Evolutionary conservation across 2,797 vertebrate species (phyloP).

Genomic region (Tenualosa ilisha): DNA sequence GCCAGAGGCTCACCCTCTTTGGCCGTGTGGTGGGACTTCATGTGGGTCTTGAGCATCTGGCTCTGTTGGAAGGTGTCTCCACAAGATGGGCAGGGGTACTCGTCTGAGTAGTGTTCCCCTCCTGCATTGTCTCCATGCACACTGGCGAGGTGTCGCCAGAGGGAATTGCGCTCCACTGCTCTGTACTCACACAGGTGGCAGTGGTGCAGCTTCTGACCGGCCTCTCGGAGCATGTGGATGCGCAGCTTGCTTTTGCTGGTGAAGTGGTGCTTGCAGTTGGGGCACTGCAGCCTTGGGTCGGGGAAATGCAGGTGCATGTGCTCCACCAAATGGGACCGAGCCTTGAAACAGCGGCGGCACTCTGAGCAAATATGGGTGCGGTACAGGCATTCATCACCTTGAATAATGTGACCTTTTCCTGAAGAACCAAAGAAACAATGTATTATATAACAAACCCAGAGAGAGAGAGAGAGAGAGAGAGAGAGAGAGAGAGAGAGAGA

Average conservation of each 20-base stretch:
- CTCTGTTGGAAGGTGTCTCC: conserved; percentile 84
- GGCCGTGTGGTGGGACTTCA: conserved; percentile 82
- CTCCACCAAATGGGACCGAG: conserved; percentile 90
- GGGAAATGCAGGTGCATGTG: conserved; percentile 93
- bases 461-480: background rate
- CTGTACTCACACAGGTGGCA: conserved; percentile 91
- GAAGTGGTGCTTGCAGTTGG: conserved; percentile 89
- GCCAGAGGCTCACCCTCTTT: conserved; percentile 64
- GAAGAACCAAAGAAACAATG: background rate
- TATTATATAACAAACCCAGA: background rate
- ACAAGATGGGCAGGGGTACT: conserved; percentile 87
- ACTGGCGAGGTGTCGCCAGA: conserved; percentile 87
- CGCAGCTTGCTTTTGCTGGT: conserved; percentile 96
- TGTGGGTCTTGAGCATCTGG: conserved; percentile 88
- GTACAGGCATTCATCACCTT: conserved; percentile 81
- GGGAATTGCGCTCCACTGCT: conserved; percentile 88
- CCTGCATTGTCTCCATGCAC: conserved; percentile 78
- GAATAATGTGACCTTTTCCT: conserved; percentile 68
- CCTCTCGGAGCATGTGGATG: conserved; percentile 88
- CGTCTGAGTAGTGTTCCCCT: conserved; percentile 64
- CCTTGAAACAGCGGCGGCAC: conserved; percentile 95
- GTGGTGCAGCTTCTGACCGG: conserved; percentile 83
- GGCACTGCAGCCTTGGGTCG: conserved; percentile 90
- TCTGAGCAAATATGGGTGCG: conserved; percentile 93
- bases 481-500: too few relatives aligned